phyloP scores from a whole-genome alignment of 2,797 vertebrate species.

The Heteromormyrus szaboi region DNA sequence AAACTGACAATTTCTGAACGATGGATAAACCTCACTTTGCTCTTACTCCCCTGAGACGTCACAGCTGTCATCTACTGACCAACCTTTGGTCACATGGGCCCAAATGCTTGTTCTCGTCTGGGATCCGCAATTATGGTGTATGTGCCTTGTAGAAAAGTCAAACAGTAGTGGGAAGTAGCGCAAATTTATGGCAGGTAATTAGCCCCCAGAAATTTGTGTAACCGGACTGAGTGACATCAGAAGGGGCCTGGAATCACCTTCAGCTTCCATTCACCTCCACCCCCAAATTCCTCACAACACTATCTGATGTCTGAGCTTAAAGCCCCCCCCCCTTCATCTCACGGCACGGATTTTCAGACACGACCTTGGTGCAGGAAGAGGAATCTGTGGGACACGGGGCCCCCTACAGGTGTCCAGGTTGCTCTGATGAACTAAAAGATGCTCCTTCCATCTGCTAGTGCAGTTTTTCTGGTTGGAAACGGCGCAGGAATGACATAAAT shows the following conservation, averaged over 20 bases:
- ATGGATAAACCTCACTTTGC: not conserved
- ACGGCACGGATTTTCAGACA: not conserved
- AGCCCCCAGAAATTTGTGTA: slow-evolving; percentile 48
- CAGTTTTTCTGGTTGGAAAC: not conserved
- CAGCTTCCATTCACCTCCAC: not conserved
- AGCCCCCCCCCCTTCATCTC: not conserved
- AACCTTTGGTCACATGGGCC: not conserved
- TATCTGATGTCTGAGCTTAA: not conserved
- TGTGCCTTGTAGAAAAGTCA: not conserved
- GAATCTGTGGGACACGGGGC: not conserved
- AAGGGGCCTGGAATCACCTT: not conserved
- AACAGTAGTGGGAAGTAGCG: not conserved
- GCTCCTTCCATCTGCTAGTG: not conserved
- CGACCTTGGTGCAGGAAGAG: not conserved
- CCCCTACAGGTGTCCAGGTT: not conserved
- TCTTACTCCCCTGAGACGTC: not conserved
- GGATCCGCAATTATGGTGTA: not conserved
- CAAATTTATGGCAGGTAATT: slow-evolving; percentile 38
- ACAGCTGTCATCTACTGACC: not conserved
- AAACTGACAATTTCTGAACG: not conserved
- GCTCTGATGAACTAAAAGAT: not conserved
- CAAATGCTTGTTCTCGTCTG: not conserved
- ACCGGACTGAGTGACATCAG: slow-evolving; percentile 45
- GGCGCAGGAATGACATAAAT: not conserved
- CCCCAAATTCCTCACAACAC: not conserved